Percentiles rank a stretch among this genome's conserved stretches.
These are phyloP conservation scores for Heliconius eleuchia DNA, from an alignment of 1,140 invertebrate species.

Conservation along the genomic window DNA sequence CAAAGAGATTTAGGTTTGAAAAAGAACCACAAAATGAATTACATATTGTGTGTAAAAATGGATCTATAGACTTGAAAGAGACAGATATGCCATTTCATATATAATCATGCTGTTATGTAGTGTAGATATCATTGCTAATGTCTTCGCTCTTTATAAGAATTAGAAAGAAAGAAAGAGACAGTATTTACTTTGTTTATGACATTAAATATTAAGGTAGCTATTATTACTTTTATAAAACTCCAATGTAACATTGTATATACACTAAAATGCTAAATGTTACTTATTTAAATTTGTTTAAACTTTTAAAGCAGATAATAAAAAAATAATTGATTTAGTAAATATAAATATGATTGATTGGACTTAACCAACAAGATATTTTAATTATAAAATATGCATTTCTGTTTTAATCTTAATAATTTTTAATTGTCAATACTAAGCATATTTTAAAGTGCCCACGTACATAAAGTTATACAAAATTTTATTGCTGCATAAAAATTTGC, in stretches of 20 bases:
- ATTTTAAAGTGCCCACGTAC: no score
- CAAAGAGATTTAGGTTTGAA: conserved; percentile 76
- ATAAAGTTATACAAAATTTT: no score
- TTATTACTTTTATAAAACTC: neutral
- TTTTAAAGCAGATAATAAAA: neutral
- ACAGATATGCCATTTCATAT: conserved; percentile 67
- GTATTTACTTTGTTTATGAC: neutral
- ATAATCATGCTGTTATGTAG: conserved; percentile 28
- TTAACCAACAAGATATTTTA: neutral
- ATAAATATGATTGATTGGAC: no score
- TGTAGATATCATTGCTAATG: neutral
- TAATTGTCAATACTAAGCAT: no score
- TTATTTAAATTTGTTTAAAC: neutral
- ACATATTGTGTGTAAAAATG: conserved; percentile 79
- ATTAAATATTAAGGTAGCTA: neutral
- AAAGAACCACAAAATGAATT: conserved; percentile 68
- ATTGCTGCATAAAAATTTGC: no score
- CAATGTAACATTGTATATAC: neutral
- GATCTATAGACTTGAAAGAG: conserved; percentile 76
- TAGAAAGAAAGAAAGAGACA: neutral
- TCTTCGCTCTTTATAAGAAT: neutral
- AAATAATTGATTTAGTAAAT: neutral
- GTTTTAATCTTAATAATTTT: no score
- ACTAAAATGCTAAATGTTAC: neutral
- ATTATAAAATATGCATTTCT: neutral